A percentile compares a stretch with the other conserved stretches of the same genome.
These are phyloP conservation scores for Phortica variegata DNA, from an alignment of 1,140 invertebrate genomes.

Conservation along the genomic window DNA sequence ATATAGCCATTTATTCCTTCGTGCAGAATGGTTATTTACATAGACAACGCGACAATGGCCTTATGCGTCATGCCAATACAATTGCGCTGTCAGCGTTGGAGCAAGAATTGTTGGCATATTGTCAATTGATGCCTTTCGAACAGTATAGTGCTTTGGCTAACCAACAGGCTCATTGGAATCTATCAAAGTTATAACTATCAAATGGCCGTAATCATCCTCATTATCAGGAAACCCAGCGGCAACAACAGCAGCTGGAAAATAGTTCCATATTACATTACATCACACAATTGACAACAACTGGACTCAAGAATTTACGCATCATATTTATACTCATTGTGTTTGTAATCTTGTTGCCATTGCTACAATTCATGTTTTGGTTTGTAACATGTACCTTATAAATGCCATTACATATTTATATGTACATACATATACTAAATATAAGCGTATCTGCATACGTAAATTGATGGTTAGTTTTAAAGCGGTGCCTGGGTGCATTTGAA, in stretches of 20 bases:
- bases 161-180: slow-evolving; percentile 39
- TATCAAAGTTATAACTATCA: slow-evolving; percentile 53
- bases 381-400: slow-evolving; percentile 19
- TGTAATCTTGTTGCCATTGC: slow-evolving; percentile 30
- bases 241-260: no score
- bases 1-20: slow-evolving; percentile 45
- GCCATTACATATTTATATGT: no score
- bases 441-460: no score
- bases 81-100: slow-evolving; percentile 35
- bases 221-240: slow-evolving; percentile 1
- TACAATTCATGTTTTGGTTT: slow-evolving; percentile 37
- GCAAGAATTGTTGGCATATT: slow-evolving; percentile 36
- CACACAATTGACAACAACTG: slow-evolving; percentile 8
- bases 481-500: no score
- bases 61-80: slow-evolving; percentile 26
- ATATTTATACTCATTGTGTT: slow-evolving; percentile 39
- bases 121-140: slow-evolving; percentile 47
- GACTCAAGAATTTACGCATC: slow-evolving; percentile 47
- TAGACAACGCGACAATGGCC: slow-evolving; percentile 32
- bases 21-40: slow-evolving; percentile 37
- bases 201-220: slow-evolving; percentile 20
- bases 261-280: no score
- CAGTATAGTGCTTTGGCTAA: slow-evolving; percentile 44
- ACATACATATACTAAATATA: no score
- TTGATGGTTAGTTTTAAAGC: no score